Base-by-base conservation (phyloP, 2,113 vertebrate species). In the Sylvietta virens region DNA sequence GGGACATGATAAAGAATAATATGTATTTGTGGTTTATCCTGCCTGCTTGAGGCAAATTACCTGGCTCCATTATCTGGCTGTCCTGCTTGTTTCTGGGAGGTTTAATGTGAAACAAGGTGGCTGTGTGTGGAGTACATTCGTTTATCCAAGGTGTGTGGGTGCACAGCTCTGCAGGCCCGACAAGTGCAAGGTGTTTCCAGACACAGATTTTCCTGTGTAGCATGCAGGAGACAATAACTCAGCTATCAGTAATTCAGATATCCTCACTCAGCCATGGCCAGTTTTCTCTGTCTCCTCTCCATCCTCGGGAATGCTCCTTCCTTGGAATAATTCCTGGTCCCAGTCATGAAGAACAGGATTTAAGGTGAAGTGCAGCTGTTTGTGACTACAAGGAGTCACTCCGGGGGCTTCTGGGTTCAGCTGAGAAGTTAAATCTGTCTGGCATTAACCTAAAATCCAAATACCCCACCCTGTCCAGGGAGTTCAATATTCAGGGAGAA, bases 111-210 rank as follows among this genome's bases (percentile, higher is more conserved):
- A 89, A 53, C 27, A 53, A 84, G 31, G 4, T 30, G 15, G 24
- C 27, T 4, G 3, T 10, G 1, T 6, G 2, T 44, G 12, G 18
- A 31, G 6, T 8, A 1, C 4, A 15, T 18, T 9, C 10, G 11
- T 72, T 44, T 37, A 7, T 10, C 2, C 39, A 30, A 4, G 0
- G 3, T 2, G 14, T 3, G 39, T 45, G 18, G 70, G 47, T 24
- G 13, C 37, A 10, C 17, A 73, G 11, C n/a, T 88, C 62, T 67
- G 44, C 54, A 64, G 9, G 23, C 31, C 85, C 48, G 28, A 5
- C 11, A 8, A 23, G 17, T 8, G 21, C 40, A 44, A 77, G 57
- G 28, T 31, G 54, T 57, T 91, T 88, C 16, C 42, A 73, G 80
- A 7, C 26, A 7, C 23, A 47, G 45, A 20, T 70, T 23, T 17